These are phyloP conservation scores for Cyprinodon diabolis DNA, from an alignment of 2,797 vertebrate genomes.

Conservation along the genomic window DNA sequence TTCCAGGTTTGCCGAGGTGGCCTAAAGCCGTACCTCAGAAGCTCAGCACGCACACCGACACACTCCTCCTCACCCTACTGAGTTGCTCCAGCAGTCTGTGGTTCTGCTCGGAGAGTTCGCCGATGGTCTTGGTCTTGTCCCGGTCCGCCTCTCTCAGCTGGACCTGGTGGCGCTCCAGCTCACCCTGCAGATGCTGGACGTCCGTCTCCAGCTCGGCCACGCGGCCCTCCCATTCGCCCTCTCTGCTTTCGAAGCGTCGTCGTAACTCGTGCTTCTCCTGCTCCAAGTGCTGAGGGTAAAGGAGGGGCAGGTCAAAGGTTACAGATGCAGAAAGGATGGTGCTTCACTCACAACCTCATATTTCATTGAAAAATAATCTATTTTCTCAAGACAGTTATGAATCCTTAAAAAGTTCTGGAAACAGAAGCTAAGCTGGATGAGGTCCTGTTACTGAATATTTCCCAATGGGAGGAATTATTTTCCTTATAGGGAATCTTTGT, in stretches of 20 bases:
- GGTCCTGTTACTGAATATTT: neutral
- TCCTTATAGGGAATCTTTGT: neutral
- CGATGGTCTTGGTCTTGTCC: conserved; percentile 90
- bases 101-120: conserved; percentile 97
- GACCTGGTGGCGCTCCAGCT: conserved; percentile 92
- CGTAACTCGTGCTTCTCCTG: conserved; percentile 96
- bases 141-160: conserved; percentile 91
- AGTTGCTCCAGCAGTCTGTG: conserved; percentile 97
- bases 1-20: neutral
- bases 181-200: conserved; percentile 92
- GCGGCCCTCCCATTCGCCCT: conserved; percentile 97
- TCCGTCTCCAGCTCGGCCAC: conserved; percentile 96
- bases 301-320: neutral
- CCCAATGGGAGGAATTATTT: neutral
- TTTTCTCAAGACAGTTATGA: neutral
- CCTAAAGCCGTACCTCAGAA: conserved; percentile 34
- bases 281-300: conserved; percentile 89
- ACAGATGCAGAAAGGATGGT: neutral
- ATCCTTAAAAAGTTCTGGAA: neutral
- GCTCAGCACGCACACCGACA: conserved; percentile 8
- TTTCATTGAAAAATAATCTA: neutral
- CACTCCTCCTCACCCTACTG: conserved; percentile 87
- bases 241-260: conserved; percentile 90
- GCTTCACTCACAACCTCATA: neutral
- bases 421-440: neutral